Evolutionary conservation across 2,888 invertebrate species (phyloP).

Genomic region (Hyles lineata): DNA sequence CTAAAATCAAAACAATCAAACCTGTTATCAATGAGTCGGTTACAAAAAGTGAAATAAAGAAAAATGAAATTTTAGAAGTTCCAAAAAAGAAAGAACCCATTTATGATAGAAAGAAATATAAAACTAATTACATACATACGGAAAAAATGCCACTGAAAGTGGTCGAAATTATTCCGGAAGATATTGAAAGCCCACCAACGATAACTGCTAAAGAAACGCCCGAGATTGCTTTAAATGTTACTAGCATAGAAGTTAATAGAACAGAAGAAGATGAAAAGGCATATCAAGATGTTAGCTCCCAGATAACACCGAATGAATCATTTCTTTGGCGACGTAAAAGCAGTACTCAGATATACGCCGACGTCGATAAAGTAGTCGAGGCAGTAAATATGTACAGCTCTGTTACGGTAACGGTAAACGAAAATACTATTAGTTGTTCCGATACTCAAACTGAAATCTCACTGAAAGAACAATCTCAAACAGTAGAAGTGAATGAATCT

Average conservation of each 20-base stretch:
- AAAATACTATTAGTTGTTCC: slow-evolving; percentile 52
- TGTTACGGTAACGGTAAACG: slow-evolving; percentile 63
- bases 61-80: slow-evolving; percentile 43
- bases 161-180: slow-evolving; percentile 81
- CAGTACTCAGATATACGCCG: slow-evolving; percentile 70
- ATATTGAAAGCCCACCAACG: slow-evolving; percentile 56
- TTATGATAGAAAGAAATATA: slow-evolving; percentile 76
- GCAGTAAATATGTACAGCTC: slow-evolving; percentile 71
- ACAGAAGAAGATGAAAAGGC: slow-evolving; percentile 48
- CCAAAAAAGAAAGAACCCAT: slow-evolving; percentile 68
- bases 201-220: slow-evolving; percentile 38
- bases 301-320: slow-evolving; percentile 86
- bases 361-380: slow-evolving; percentile 62
- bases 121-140: slow-evolving; percentile 78
- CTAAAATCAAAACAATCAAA: slow-evolving; percentile 80
- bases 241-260: slow-evolving; percentile 36
- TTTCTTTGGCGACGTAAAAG: slow-evolving; percentile 87
- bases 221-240: slow-evolving; percentile 37
- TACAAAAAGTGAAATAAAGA: slow-evolving; percentile 48
- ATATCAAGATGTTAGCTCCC: slow-evolving; percentile 64
- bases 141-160: slow-evolving; percentile 74
- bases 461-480: slow-evolving; percentile 60
- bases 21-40: slow-evolving; percentile 52
- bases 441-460: slow-evolving; percentile 52
- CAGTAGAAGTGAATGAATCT: slow-evolving; percentile 53